A percentile compares a stretch with the other conserved stretches of the same genome.
These are phyloP conservation scores for Phyllostomus discolor DNA, from an alignment of 2,113 vertebrate species.

Conservation along the genomic window DNA sequence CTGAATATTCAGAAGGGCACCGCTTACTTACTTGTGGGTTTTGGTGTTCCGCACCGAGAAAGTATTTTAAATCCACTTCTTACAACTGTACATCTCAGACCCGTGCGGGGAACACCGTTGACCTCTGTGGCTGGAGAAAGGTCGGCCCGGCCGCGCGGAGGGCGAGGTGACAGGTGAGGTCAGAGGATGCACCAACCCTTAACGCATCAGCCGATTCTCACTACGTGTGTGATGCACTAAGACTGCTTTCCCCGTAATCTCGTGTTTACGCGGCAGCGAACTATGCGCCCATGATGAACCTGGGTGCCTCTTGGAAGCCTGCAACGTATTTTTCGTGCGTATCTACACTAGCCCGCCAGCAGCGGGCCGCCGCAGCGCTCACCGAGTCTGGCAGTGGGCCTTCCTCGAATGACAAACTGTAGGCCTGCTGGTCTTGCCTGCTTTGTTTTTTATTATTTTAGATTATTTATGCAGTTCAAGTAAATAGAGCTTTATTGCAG, in stretches of 20 bases:
- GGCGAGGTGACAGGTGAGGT: too few species aligned
- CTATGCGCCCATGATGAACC: neutral
- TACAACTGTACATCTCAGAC: neutral
- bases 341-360: neutral
- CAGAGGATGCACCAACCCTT: neutral
- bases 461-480: neutral
- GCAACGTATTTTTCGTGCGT: neutral
- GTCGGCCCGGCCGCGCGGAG: neutral
- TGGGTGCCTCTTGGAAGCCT: neutral
- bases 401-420: neutral
- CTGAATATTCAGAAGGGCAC: neutral
- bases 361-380: neutral
- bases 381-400: neutral
- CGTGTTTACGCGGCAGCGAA: neutral
- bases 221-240: neutral
- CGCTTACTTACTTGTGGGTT: neutral
- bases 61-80: neutral
- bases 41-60: neutral
- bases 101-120: neutral
- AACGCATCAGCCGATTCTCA: neutral
- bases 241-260: neutral
- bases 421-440: neutral
- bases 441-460: conserved; percentile 27
- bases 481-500: conserved; percentile 15
- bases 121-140: neutral